phyloP scores from a whole-genome alignment of 2,797 vertebrate species.

The Yasuhikotakia modesta region DNA sequence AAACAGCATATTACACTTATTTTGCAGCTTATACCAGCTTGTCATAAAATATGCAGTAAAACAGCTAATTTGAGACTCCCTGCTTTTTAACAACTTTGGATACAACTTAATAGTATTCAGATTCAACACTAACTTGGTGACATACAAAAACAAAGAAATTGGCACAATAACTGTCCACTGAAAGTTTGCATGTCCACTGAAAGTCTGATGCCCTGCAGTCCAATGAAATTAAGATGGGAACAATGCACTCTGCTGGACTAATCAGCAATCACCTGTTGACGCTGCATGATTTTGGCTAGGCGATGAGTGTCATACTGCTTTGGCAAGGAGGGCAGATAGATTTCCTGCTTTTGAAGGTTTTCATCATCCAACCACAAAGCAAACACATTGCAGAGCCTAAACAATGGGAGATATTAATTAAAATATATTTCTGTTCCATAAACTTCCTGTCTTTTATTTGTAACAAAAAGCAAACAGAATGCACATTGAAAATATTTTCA shows the following conservation, averaged over 20 bases:
- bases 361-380: conserved; percentile 94
- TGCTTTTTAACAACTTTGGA: neutral
- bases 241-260: neutral
- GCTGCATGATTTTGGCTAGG: conserved; percentile 93
- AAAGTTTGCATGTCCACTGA: too few relatives aligned
- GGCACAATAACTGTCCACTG: too few relatives aligned
- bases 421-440: neutral
- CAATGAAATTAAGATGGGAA: neutral
- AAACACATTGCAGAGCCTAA: conserved; percentile 91
- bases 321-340: conserved; percentile 90
- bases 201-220: neutral
- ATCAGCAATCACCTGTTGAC: conserved; percentile 75
- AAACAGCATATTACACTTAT: neutral
- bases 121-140: too few relatives aligned
- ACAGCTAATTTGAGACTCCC: neutral
- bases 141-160: too few relatives aligned
- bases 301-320: conserved; percentile 89
- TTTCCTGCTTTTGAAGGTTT: conserved; percentile 90
- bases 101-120: too few relatives aligned
- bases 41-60: neutral
- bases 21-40: too few relatives aligned
- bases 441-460: neutral
- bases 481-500: too few relatives aligned
- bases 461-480: neutral
- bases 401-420: conserved; percentile 23